These are phyloP conservation scores for Lepidotrigona ventralis DNA, from an alignment of 1,140 invertebrate genomes.

Conservation along the genomic window DNA sequence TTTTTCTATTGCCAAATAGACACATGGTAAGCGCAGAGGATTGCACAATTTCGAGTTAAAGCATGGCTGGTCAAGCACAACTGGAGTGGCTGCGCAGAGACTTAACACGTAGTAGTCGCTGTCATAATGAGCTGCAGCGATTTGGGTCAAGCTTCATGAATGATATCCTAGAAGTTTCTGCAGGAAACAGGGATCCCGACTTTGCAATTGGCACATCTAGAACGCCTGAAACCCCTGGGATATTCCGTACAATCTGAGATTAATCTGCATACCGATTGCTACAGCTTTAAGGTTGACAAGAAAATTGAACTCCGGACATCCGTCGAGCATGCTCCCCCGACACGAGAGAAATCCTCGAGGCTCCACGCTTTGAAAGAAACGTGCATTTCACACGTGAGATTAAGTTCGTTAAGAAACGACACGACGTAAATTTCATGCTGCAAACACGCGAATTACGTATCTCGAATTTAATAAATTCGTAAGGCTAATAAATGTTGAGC, in stretches of 20 bases:
- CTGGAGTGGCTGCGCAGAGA: conserved; percentile 16
- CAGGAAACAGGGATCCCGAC: neutral
- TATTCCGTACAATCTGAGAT: neutral
- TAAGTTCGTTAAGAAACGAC: neutral
- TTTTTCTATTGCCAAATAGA: neutral
- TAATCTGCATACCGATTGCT: neutral
- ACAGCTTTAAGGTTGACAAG: neutral
- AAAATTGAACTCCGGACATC: neutral
- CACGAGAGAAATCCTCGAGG: neutral
- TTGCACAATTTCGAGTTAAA: conserved; percentile 19
- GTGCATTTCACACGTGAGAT: neutral
- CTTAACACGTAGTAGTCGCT: neutral
- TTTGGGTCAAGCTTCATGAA: conserved; percentile 14
- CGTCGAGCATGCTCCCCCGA: neutral
- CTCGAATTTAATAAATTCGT: no score
- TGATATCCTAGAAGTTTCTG: conserved; percentile 14
- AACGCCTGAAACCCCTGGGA: neutral
- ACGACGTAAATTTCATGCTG: neutral
- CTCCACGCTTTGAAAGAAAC: neutral
- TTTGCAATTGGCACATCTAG: neutral
- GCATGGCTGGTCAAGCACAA: conserved; percentile 27
- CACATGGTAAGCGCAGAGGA: neutral
- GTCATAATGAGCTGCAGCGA: neutral
- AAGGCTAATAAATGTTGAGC: no score
- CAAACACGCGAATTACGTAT: no score